Evolutionary conservation across 2,113 vertebrate genomes (phyloP).

Genomic region (Myiagra hebetior): DNA sequence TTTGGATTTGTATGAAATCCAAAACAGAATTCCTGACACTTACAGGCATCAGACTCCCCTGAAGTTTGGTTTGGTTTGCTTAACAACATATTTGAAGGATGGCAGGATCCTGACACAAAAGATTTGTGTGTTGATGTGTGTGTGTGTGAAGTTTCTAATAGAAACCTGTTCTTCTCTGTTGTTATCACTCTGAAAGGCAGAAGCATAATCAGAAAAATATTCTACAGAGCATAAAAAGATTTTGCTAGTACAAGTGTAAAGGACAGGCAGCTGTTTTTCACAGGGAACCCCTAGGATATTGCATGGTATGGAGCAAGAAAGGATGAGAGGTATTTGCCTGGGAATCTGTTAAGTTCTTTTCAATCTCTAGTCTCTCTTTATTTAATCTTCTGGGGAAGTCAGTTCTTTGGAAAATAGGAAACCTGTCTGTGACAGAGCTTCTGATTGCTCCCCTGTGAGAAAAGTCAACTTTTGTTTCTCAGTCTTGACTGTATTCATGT

Average conservation of each 20-base stretch:
- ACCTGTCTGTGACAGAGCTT: not conserved
- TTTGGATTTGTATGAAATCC: not conserved
- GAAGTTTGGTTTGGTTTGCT: not conserved
- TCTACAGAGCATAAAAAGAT: not conserved
- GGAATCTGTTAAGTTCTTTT: not conserved
- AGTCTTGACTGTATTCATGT: not conserved
- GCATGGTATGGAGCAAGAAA: not conserved
- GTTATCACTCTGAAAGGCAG: not conserved
- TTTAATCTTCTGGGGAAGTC: not conserved
- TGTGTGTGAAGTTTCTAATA: not conserved
- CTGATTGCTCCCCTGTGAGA: not conserved
- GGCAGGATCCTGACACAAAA: not conserved
- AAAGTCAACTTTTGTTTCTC: constrained; percentile 36
- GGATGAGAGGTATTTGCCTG: not conserved
- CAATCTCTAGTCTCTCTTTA: not conserved
- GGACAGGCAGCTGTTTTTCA: not conserved
- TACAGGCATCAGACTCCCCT: not conserved
- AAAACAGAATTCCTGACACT: not conserved
- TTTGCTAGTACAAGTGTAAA: not conserved
- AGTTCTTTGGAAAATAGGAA: not conserved
- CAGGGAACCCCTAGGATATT: not conserved
- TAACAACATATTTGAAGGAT: not conserved
- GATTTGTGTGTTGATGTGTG: not conserved
- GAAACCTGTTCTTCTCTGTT: not conserved
- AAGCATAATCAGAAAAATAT: not conserved